Base-by-base conservation (phyloP, 2,113 vertebrate genomes). In the Ondatra zibethicus region DNA sequence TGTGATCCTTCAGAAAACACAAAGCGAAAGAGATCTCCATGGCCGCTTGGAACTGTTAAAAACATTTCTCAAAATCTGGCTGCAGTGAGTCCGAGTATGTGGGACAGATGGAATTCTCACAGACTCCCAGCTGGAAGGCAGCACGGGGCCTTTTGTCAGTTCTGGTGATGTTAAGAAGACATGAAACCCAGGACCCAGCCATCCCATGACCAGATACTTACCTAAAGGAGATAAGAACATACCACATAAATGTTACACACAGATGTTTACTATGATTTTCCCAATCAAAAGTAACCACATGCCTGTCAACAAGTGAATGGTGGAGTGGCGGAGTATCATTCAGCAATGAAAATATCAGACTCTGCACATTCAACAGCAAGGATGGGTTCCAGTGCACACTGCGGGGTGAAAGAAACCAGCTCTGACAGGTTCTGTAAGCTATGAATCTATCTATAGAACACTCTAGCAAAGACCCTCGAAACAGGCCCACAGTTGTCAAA, bases 241-340 rank as follows among this genome's bases (percentile, higher is more conserved):
- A 25, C 76, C 27, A 68, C 21, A 63, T 61, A 88, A 77, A 77
- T 72, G 13, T 14, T 16, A 10, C 12, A 17, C 58, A 39, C 8
- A 47, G 47, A 65, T 36, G 4, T 25, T 88, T 21, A 73, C 33
- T 23, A 27, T 8, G 9, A 11, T 21, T 88, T 17, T 76, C 66
- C 45, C 39, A 55, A 70, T 0, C 7, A 19, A 78, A 84, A 50
- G 27, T 11, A 77, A 77, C 11, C 12, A 33, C 45, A 78, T 6
- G 7, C 11, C 12, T 16, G 52, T 36, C 14, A 27, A 3, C 29
- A n/a, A 68, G 33, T 7, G 31, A n/a, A 31, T 3, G 8, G 47
- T 0, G 31, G 36, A n/a, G 1, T 45, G 12, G 47, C 0, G n/a
- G 36, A 47, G 1, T 45, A 33, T 4, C 16, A 17, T 75, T 55